A percentile compares a stretch with the other conserved stretches of the same genome.
These are phyloP conservation scores for Peromyscus aztecus DNA, from an alignment of 2,797 vertebrate genomes.

Conservation along the genomic window DNA sequence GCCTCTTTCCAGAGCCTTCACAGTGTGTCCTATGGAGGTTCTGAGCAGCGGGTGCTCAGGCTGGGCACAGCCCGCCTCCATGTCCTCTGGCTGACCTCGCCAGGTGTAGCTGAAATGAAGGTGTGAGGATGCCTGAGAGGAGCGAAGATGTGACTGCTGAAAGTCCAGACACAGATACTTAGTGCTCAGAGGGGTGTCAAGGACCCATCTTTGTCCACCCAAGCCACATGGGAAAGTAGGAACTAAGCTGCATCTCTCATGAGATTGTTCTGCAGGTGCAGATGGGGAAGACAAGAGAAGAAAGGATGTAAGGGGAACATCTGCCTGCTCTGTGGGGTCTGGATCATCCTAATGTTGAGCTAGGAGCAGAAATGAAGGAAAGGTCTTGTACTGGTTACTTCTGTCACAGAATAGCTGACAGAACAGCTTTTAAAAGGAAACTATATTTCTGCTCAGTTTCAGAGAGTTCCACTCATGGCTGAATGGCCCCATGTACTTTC, in stretches of 20 bases:
- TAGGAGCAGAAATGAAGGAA: background rate
- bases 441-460: background rate
- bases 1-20: slow-evolving; percentile 61
- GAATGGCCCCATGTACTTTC: background rate
- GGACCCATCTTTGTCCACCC: background rate
- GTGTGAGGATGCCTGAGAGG: background rate
- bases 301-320: background rate
- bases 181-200: background rate
- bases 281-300: background rate
- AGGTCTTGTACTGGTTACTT: background rate
- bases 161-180: slow-evolving; percentile 40
- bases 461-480: background rate
- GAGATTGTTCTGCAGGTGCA: background rate
- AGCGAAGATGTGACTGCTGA: background rate
- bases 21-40: background rate
- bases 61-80: background rate
- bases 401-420: background rate
- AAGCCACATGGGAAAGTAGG: background rate
- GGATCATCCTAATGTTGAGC: background rate
- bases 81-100: background rate
- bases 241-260: background rate
- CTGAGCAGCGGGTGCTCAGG: background rate
- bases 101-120: background rate
- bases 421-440: background rate
- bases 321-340: background rate